A percentile compares a stretch with the other conserved stretches of the same genome.
Evolutionary conservation across 2,888 invertebrate species (phyloP).

Genomic region (Lithophane leautieri): DNA sequence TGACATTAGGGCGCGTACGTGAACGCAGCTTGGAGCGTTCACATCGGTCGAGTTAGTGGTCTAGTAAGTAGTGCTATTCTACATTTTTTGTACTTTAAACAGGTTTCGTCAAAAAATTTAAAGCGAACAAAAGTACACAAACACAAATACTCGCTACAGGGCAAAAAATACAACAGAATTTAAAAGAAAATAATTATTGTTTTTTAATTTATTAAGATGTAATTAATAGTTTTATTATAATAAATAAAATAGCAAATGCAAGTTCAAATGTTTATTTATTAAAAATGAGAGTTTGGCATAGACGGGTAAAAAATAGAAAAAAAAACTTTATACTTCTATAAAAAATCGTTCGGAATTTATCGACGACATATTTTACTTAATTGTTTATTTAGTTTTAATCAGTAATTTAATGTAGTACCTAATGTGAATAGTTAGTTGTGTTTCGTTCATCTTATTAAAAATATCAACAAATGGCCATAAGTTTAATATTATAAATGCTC

Average conservation of each 20-base stretch:
- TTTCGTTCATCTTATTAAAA: no score
- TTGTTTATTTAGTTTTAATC: no score
- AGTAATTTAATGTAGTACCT: no score
- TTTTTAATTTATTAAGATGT: neutral
- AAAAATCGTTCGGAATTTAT: no score
- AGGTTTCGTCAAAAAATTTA: neutral
- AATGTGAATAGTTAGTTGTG: no score
- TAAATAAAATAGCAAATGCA: neutral
- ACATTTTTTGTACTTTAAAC: neutral
- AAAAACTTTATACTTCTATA: no score
- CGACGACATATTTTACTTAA: no score
- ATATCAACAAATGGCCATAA: no score
- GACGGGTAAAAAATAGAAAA: no score
- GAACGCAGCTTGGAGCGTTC: slow-evolving; percentile 31
- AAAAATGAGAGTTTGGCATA: no score
- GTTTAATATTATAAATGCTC: neutral
- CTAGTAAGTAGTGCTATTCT: neutral
- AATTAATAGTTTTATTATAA: neutral
- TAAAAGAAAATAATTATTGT: neutral
- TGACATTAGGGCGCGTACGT: slow-evolving; percentile 38
- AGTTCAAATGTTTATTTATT: neutral
- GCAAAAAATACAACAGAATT: neutral
- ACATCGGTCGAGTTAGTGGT: slow-evolving; percentile 11
- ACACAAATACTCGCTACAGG: neutral
- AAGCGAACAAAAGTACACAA: neutral